Base-by-base conservation (phyloP, 2,113 vertebrate genomes). In the Trichomycterus rosablanca region DNA sequence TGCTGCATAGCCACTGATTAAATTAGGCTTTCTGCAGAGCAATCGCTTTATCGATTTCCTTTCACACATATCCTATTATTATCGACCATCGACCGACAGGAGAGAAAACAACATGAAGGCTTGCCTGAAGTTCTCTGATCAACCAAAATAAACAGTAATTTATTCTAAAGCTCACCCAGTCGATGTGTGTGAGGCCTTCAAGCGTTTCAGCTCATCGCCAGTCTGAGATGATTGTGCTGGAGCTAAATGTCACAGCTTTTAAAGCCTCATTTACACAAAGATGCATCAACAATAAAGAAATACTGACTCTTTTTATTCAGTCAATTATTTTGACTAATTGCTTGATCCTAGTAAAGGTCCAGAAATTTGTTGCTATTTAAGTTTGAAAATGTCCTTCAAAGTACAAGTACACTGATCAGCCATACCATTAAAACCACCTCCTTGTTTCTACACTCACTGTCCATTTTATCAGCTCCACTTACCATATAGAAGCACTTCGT, bases 1-100 rank as follows among this genome's bases (percentile, higher is more conserved):
- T 69, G 63, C 16, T 39, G 24, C 10, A 35, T 26, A 49, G 58
- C 16, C 55, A 35, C 48, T 75, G 68, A 76, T 70, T 72, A 68
- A 67, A 78, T 74, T 65, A 72, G 44, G 35, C 56, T 19, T 43
- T 54, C 63, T 57, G 52, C 37, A 23, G 44, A 64, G 72, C 68
- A 78, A 80, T 73, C 59, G 63, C 74, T 70, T 61, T 20, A 84
- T 81, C 60, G 79, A 85, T 84, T 70, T 70, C 63, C 48, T 35
- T 77, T 35, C 48, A 19, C 59, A 51, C 72, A 42, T 45, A 74
- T 81, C 79, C 76, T 61, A 60, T 81, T 78, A 75, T 69, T 61
- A 82, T 76, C 67, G 80, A 76, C 70, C 64, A 44, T 53, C 15
- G 62, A 60, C 51, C 8, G n/a, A 43, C 2, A 19, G 44, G 46